These are phyloP conservation scores for Parotia lawesii DNA, from an alignment of 2,113 vertebrate genomes.

Conservation along the genomic window DNA sequence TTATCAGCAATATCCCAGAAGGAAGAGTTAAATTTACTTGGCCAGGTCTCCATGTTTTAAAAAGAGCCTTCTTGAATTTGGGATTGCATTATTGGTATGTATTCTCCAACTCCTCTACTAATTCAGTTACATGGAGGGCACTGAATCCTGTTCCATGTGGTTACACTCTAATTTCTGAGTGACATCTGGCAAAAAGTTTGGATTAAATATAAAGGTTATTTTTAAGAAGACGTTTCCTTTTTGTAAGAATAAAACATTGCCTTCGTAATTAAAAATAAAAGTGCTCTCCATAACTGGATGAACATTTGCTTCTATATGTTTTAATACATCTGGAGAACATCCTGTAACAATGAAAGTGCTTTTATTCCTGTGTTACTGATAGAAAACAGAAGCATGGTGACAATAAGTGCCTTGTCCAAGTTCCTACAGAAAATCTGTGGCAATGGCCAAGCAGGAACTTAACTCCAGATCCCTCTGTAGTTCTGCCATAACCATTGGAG, in stretches of 20 bases:
- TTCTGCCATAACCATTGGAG: not conserved
- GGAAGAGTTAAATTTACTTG: not conserved
- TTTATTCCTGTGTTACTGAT: not conserved
- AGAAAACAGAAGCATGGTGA: not conserved
- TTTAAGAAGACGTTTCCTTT: not conserved
- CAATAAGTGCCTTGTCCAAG: not conserved
- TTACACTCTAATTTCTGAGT: not conserved
- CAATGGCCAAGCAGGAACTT: not conserved
- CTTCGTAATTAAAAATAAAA: not conserved
- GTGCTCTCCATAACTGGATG: not conserved
- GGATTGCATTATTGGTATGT: not conserved
- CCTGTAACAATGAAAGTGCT: not conserved
- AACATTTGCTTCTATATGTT: not conserved
- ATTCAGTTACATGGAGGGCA: not conserved
- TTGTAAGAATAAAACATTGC: not conserved
- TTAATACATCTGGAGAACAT: not conserved
- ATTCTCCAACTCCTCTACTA: not conserved
- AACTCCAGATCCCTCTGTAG: not conserved
- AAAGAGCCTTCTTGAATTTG: not conserved
- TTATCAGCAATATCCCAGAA: not conserved
- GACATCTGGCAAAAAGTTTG: not conserved
- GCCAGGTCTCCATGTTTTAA: not conserved
- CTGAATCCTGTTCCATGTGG: not conserved
- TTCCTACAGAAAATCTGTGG: not conserved
- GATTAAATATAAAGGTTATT: not conserved